Conservation (phyloP, 2,113 vertebrate genomes). For the Vireo altiloquus region DNA sequence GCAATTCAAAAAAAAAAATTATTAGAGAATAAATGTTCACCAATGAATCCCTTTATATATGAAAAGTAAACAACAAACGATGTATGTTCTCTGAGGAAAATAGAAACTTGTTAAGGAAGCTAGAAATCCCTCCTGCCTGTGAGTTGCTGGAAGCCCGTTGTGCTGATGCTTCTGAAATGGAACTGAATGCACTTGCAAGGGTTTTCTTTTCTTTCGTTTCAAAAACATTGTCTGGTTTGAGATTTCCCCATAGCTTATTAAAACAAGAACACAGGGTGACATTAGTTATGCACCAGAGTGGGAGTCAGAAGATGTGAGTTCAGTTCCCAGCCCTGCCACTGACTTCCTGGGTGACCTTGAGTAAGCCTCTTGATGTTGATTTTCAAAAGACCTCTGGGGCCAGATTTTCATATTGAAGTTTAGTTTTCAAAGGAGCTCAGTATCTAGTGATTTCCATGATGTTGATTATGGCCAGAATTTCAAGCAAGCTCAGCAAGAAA, state of each 20-base stretch:
- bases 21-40: background rate
- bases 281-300: conserved; percentile 59
- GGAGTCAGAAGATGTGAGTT: conserved; percentile 39
- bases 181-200: background rate
- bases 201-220: conserved; percentile 19
- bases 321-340: conserved; percentile 43
- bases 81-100: background rate
- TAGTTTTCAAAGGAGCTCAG: conserved; percentile 59
- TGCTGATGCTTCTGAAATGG: conserved; percentile 1
- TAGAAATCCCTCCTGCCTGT: background rate
- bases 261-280: background rate
- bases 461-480: conserved; percentile 46
- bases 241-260: conserved; percentile 40
- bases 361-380: conserved; percentile 59
- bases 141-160: background rate
- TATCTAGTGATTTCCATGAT: conserved; percentile 57
- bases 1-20: background rate
- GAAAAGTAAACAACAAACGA: background rate
- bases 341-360: conserved; percentile 62
- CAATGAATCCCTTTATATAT: background rate
- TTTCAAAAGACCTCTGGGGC: conserved; percentile 60
- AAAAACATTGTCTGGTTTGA: conserved; percentile 28
- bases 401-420: conserved; percentile 54
- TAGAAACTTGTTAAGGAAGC: background rate
- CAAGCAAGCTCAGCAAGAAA: conserved; percentile 30